Evolutionary conservation across 1,140 invertebrate genomes (phyloP), one percentile per base, ranked within the genome.

Genomic region (Choristoneura fumiferana): DNA sequence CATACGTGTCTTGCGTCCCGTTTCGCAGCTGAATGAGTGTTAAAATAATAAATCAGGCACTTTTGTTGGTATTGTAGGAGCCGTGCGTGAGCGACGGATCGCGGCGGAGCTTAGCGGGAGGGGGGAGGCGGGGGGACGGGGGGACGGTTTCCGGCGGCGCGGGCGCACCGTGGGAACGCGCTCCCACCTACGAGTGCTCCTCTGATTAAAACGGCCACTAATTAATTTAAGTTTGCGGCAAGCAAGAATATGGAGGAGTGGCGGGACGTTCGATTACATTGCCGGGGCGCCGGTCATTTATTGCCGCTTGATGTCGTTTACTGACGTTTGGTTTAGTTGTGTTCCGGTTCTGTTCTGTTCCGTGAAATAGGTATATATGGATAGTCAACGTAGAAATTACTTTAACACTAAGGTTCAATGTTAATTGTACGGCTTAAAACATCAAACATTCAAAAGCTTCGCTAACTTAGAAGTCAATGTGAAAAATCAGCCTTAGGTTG

Each of bases 131-230:
- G 39, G 9, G 58, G 55, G 49, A 40, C 60, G 63, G 77, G 69
- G 60, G 67, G 73, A 64, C 62, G 61, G 69, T 74, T 83, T 87
- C 84, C 84, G 84, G 83, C 75, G 68, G 68, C 71, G 71, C 79
- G 60, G 67, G 69, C 68, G 76, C 80, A 81, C 62, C 84, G 84
- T 87, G 84, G 84, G 84, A 87, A 87, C 80, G 71, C 52, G 72
- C 76, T 76, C 70, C 75, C 69, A 76, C 79, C 72, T 84, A 80
- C 80, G 40, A 63, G 60, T 62, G 65, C 71, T 76, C 73, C 69
- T 76, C 78, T 73, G 73, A 81, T 78, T 81, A 82, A 78, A 78
- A 84, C 75, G 77, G 67, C 54, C 71, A 81, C 84, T 85, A 87
- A 87, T 87, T 87, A 87, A 84, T 87, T 84, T 81, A 78, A 78